Percentiles rank a stretch among this genome's conserved stretches.
Conservation (phyloP, 2,888 invertebrate genomes). For the Dinocampus coccinellae region DNA sequence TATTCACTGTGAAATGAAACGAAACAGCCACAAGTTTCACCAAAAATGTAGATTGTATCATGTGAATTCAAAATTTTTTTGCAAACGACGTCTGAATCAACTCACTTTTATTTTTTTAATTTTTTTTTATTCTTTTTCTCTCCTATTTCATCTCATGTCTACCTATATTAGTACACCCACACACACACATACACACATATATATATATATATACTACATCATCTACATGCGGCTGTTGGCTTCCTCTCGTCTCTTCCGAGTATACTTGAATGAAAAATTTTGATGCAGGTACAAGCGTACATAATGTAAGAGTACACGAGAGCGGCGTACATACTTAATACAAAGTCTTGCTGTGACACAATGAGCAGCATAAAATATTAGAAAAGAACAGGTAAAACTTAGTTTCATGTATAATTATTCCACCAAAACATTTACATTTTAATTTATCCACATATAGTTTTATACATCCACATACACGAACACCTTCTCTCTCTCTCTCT, state of each 20-base stretch:
- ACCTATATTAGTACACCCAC: background rate
- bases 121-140: background rate
- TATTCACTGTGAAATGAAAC: background rate
- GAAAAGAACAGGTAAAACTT: background rate
- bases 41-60: constrained; percentile 32
- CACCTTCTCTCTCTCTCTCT: too few species aligned
- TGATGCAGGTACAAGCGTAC: constrained; percentile 22
- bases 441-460: background rate
- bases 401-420: background rate
- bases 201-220: background rate
- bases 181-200: too few species aligned
- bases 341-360: background rate
- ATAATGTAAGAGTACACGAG: constrained; percentile 31
- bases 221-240: too few species aligned
- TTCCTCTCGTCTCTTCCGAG: background rate
- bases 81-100: constrained; percentile 32
- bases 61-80: constrained; percentile 21
- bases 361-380: background rate
- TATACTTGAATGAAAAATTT: constrained; percentile 29
- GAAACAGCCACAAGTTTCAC: constrained; percentile 5
- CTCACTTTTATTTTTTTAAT: constrained; percentile 2
- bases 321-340: constrained; percentile 27
- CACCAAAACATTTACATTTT: background rate
- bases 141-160: background rate
- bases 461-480: background rate